Evolutionary conservation across 1,140 invertebrate genomes (phyloP), one percentile per base, ranked within the genome.

Genomic region (Lordiphosa clarofinis): DNA sequence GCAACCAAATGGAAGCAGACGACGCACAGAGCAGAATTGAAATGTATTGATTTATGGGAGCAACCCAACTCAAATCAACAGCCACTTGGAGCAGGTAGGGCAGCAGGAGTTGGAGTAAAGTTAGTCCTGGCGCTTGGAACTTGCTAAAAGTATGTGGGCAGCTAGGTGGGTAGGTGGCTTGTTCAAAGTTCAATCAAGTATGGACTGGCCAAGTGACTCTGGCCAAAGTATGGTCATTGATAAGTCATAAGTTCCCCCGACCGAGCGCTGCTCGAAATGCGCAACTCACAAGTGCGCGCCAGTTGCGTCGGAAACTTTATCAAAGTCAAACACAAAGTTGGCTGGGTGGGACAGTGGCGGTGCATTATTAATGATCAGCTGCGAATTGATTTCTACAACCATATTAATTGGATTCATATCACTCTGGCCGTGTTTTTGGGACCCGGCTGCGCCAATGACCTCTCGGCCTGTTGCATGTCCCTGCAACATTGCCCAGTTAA

Each of bases 1-100:
- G 76, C 64, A 71, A 47, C 42, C 52, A 44, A 39, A 50, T 46
- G 50, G 52, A 57, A 54, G 62, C 49, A 28, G 46, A 21, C 60
- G 49, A 49, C 55, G 60, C 65, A 69, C 54, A 75, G 68, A 53
- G 64, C 54, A 75, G 21, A 82, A 82, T 73, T 72, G 59, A 82
- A 76, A 75, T 78, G 64, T 84, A 82, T 82, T 84, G 76, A 82
- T 82, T 84, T 84, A 76, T 84, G 78, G 58, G 52, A 63, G 67
- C 56, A 69, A 68, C 65, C 47, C 63, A 67, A 33, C 55, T 40
- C 12, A 12, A 57, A 69, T 35, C 46, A 46, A 49, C 43, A 36
- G 28, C 31, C 50, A 35, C 50, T 44, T 61, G 65, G 46, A 60
- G 65, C 44, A 21, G 48, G 19, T 36, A 11, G 39, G 47, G 54